Conservation (phyloP, 37 sponge, comb jelly and placozoan species). For the Lycopodina hypogea region DNA sequence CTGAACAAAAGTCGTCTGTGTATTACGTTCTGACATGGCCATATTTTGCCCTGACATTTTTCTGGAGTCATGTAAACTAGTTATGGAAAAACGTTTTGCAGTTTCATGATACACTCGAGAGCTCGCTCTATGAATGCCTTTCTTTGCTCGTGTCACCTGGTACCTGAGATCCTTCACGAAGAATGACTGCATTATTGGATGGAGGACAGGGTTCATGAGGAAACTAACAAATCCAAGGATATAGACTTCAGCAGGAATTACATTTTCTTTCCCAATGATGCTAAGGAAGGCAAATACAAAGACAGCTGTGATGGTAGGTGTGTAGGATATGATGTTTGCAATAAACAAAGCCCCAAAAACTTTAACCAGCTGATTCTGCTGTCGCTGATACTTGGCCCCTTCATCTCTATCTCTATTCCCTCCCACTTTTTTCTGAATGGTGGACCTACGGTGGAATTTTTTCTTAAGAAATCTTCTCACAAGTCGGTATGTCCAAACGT, state of each 20-base stretch:
- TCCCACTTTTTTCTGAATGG: constrained; percentile 2
- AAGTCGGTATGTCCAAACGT: constrained; percentile 60
- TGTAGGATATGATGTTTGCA: constrained; percentile 54
- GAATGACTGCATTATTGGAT: constrained; percentile 75
- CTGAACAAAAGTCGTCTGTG: background rate
- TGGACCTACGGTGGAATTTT: constrained; percentile 14
- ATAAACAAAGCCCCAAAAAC: constrained; percentile 69
- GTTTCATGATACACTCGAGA: constrained; percentile 1
- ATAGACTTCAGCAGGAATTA: constrained; percentile 49
- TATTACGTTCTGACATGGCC: background rate
- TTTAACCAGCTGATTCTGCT: constrained; percentile 61
- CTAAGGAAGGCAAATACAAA: background rate
- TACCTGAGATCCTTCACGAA: constrained; percentile 69
- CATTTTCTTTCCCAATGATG: background rate
- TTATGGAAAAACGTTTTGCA: background rate
- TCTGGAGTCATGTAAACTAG: constrained; percentile 1
- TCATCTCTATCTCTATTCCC: constrained; percentile 23
- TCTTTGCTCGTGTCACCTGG: constrained; percentile 16
- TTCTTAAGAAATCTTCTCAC: constrained; percentile 45
- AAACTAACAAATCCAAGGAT: constrained; percentile 57
- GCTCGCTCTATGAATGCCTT: constrained; percentile 12
- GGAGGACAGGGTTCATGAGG: constrained; percentile 48
- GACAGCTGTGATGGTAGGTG: constrained; percentile 37
- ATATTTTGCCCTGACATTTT: background rate
- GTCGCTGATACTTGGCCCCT: constrained; percentile 27